Base-by-base conservation (phyloP, 2,888 invertebrate species). In the Eupithecia vulgata region DNA sequence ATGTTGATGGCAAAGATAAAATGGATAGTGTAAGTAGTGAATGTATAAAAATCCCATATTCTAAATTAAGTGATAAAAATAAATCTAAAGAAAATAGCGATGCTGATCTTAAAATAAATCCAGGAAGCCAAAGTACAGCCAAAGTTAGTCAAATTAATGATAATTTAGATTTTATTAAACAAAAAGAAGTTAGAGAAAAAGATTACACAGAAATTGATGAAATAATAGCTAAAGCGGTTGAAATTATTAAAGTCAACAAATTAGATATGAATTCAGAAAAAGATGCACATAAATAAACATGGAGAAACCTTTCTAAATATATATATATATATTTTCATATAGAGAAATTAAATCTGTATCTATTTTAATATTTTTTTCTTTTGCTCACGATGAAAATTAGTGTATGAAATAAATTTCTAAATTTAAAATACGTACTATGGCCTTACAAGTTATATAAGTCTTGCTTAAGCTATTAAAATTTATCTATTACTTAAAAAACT, bases 201-300 rank as follows among this genome's bases (percentile, higher is more conserved):
- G 74, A 76, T 71, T 79, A 73, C 67, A 74, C 74, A 6, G 82
- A 83, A 74, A 79, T 82, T 21, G 82, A 82, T 40, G 82, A 81
- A 74, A 82, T 82, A 30, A 81, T 81, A 62, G 79, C 79, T 0
- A 80, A 83, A 62, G 82, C 83, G 7, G 78, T 83, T 12, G 80
- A 82, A 45, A 79, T 81, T 48, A 79, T 83, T 17, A 73, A 81
- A 6, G 71, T 74, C 74, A 81, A 83, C 17, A 76, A 79, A 66
- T 69, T 80, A 30, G 73, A 73, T 6, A n/a, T 73, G 8, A 59
- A 66, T 25, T 57, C 70, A 42, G 68, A 67, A 15, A 62, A 73
- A 37, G 17, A 52, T 42, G 61, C 68, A 70, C 17, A 65, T 42
- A 21, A 64, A n/a, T 37, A 37, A 64, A 37, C 4, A n/a, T 37